A percentile compares a stretch with the other conserved stretches of the same genome.
phyloP scores from a whole-genome alignment of 2,888 invertebrate species.

The Drosophila infuscata region DNA sequence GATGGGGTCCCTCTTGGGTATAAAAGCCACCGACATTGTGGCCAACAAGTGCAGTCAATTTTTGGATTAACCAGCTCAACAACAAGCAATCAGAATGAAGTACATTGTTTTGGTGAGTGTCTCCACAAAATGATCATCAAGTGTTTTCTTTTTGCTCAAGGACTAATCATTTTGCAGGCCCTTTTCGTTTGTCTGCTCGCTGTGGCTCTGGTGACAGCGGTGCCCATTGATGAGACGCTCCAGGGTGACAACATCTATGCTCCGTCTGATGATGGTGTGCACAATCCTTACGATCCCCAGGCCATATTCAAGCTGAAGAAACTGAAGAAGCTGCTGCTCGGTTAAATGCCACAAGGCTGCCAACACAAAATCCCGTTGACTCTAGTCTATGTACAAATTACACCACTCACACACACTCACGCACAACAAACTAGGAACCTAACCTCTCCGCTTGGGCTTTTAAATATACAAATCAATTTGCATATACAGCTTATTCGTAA shows the following conservation, averaged over 20 bases:
- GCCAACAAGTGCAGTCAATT: constrained; percentile 71
- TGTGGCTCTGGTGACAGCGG: constrained; percentile 78
- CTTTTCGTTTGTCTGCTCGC: constrained; percentile 80
- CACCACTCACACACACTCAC: constrained; percentile 1
- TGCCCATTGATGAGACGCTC: constrained; percentile 81
- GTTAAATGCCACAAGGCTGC: constrained; percentile 56
- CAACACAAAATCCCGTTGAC: constrained; percentile 13
- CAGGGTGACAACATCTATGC: constrained; percentile 78
- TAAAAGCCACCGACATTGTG: constrained; percentile 66
- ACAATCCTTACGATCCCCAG: constrained; percentile 82
- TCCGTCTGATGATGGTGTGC: constrained; percentile 71
- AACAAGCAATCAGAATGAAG: constrained; percentile 69
- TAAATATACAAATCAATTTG: constrained; percentile 14
- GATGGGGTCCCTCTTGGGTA: constrained; percentile 50
- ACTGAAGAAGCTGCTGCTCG: constrained; percentile 83
- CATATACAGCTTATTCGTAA: constrained; percentile 33
- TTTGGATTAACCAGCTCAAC: constrained; percentile 66
- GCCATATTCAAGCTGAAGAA: constrained; percentile 84
- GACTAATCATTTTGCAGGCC: constrained; percentile 61
- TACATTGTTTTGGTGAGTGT: constrained; percentile 75
- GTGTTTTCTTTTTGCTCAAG: neutral
- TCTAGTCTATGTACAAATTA: constrained; percentile 58
- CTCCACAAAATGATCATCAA: neutral
- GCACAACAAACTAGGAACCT: constrained; percentile 29
- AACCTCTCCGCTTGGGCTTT: constrained; percentile 22